phyloP scores from a whole-genome alignment of 2,888 invertebrate species.

The Electrophaes corylata region DNA sequence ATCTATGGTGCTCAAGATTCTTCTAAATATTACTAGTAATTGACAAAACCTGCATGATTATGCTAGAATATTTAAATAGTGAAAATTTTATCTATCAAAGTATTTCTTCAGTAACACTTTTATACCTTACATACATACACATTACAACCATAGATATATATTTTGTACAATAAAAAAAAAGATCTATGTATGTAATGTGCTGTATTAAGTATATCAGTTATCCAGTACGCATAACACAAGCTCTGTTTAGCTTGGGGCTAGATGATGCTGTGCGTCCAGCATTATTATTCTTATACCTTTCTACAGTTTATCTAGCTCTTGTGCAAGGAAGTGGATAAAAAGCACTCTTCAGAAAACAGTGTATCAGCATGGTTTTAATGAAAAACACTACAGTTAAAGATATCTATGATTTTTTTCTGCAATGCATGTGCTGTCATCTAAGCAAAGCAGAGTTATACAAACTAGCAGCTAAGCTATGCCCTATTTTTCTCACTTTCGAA shows the following conservation, averaged over 20 bases:
- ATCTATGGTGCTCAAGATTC: not conserved
- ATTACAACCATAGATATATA: no score
- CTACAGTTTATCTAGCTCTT: not conserved
- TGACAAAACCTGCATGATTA: not conserved
- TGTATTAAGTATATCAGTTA: no score
- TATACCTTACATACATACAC: not conserved
- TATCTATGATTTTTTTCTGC: conserved; percentile 4
- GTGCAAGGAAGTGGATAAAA: not conserved
- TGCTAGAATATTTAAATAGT: no score
- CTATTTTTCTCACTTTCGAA: conserved; percentile 42
- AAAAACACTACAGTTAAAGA: not conserved
- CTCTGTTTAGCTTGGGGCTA: no score
- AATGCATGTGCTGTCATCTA: conserved; percentile 22
- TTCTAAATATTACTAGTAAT: not conserved
- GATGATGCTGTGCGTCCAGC: no score
- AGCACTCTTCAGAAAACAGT: not conserved
- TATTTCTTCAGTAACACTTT: not conserved
- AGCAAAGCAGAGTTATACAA: conserved; percentile 36
- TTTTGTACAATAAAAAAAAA: no score
- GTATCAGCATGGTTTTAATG: not conserved
- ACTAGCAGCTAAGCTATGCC: conserved; percentile 48
- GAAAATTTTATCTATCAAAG: not conserved
- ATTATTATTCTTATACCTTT: no score
- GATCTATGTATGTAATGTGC: no score
- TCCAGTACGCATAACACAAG: no score